Evolutionary conservation across 2,113 vertebrate genomes (phyloP).

Genomic region (Psophia crepitans): DNA sequence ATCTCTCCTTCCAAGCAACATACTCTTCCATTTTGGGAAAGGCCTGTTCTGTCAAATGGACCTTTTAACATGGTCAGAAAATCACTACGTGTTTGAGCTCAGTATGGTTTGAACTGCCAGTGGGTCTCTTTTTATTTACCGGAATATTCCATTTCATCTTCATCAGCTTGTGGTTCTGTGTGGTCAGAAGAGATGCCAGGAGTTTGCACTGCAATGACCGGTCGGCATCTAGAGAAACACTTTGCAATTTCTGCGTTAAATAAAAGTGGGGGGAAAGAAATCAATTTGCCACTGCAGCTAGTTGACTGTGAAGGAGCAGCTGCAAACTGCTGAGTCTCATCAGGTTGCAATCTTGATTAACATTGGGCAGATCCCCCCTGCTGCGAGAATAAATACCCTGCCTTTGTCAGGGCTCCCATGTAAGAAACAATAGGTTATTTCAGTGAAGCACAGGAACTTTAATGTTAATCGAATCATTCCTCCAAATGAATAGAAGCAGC

Average conservation of each 20-base stretch:
- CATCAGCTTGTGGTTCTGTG: neutral
- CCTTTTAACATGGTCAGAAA: neutral
- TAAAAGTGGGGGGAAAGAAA: neutral
- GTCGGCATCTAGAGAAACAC: neutral
- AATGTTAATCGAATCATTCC: conserved; percentile 17
- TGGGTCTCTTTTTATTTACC: neutral
- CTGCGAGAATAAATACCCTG: conserved; percentile 13
- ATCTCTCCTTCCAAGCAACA: neutral
- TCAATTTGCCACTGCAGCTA: neutral
- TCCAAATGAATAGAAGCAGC: neutral
- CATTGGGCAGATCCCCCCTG: neutral
- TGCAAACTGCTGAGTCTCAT: conserved; percentile 46
- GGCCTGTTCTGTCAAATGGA: neutral
- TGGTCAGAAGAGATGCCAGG: neutral
- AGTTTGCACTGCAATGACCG: neutral
- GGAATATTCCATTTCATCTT: neutral
- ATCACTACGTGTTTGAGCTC: neutral
- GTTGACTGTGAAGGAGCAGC: conserved; percentile 62
- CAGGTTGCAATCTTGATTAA: neutral
- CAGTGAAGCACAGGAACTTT: conserved; percentile 4
- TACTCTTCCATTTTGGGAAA: neutral
- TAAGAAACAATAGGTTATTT: conserved; percentile 32
- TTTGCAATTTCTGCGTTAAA: neutral
- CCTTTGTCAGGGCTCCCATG: conserved; percentile 26
- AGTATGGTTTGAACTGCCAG: neutral